Evolutionary conservation across 64 coral and sea anemone genomes (phyloP).

Genomic region (Actinia equina): DNA sequence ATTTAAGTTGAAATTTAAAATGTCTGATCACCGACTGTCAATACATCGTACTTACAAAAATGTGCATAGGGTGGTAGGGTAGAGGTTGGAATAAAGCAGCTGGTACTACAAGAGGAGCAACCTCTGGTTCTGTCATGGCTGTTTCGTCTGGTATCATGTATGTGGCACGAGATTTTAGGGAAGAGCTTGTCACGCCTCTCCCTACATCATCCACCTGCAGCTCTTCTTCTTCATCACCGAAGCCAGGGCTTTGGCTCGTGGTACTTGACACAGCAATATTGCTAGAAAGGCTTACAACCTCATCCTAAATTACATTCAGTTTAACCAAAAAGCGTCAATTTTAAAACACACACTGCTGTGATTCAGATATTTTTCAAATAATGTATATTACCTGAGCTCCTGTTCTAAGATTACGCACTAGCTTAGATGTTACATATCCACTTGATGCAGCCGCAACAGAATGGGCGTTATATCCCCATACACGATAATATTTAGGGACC

Average conservation of each 20-base stretch:
- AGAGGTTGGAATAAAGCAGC: constrained; percentile 69
- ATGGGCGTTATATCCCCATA: constrained; percentile 84
- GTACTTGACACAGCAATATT: constrained; percentile 30
- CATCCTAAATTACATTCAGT: constrained; percentile 51
- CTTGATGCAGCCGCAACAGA: constrained; percentile 49
- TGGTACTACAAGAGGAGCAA: constrained; percentile 81
- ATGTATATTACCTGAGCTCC: constrained; percentile 77
- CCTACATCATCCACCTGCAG: constrained; percentile 20
- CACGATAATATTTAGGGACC: constrained; percentile 85
- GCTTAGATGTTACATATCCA: constrained; percentile 85
- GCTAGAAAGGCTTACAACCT: constrained; percentile 66
- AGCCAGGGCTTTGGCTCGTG: constrained; percentile 36
- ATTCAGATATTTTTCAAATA: neutral
- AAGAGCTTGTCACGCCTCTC: constrained; percentile 6
- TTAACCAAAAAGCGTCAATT: neutral
- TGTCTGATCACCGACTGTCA: neutral
- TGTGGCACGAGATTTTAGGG: constrained; percentile 30
- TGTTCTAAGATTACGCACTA: constrained; percentile 69
- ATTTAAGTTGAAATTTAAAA: too few species aligned
- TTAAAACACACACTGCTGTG: neutral
- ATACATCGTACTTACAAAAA: constrained; percentile 70
- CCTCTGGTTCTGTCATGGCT: constrained; percentile 59
- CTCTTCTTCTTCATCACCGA: constrained; percentile 50
- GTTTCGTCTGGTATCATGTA: constrained; percentile 56
- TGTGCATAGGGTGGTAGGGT: constrained; percentile 81